Percentiles rank a stretch among this genome's conserved stretches.
phyloP scores from a whole-genome alignment of 2,113 vertebrate genomes.

The Paramormyrops kingsleyae region DNA sequence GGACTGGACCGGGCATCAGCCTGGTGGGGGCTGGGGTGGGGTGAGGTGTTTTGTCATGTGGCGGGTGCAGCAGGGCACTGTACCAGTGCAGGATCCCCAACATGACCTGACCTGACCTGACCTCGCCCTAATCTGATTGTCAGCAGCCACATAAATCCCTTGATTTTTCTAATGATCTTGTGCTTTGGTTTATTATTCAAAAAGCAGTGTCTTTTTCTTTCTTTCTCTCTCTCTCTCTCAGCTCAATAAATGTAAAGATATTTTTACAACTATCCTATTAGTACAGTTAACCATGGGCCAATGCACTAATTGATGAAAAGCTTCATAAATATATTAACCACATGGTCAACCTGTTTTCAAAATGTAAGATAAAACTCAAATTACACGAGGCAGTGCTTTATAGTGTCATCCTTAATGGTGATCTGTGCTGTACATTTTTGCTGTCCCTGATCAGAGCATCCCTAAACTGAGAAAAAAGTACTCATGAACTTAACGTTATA shows the following conservation, averaged over 20 bases:
- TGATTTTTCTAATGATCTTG: constrained; percentile 10
- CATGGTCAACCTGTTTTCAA: background rate
- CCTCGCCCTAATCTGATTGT: constrained; percentile 1
- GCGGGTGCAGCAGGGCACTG: no score
- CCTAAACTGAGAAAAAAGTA: background rate
- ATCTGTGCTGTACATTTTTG: background rate
- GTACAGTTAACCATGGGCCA: background rate
- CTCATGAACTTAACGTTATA: background rate
- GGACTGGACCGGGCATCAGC: background rate
- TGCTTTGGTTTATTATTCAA: background rate
- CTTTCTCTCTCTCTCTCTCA: background rate
- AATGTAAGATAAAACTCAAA: background rate
- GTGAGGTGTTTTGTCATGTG: no score
- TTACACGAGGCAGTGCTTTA: background rate
- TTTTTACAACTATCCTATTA: background rate
- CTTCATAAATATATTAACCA: background rate
- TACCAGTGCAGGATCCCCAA: no score
- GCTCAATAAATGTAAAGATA: background rate
- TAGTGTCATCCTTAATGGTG: background rate
- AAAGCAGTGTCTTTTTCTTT: background rate
- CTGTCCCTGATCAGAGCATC: background rate
- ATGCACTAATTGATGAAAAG: background rate
- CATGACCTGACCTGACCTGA: no score
- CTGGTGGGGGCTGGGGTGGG: no score
- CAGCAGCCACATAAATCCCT: background rate